Evolutionary conservation across 2,888 invertebrate species (phyloP).

Genomic region (Lumbricus terrestris): DNA sequence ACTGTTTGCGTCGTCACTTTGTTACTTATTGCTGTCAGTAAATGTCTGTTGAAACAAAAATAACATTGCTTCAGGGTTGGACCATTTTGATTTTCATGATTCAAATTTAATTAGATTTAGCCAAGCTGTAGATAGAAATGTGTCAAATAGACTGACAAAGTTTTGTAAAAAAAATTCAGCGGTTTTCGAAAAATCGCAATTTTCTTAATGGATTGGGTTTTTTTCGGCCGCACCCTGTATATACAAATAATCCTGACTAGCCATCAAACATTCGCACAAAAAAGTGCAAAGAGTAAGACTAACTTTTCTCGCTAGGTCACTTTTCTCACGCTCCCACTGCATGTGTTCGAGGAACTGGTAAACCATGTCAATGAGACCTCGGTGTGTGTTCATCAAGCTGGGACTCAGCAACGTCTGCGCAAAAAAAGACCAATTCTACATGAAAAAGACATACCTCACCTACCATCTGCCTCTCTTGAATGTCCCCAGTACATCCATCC

Average conservation of each 20-base stretch:
- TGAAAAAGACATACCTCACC: background rate
- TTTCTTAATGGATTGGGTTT: too few species aligned
- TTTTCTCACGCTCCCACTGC: slow-evolving; percentile 68
- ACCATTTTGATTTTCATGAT: too few species aligned
- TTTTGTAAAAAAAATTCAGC: too few species aligned
- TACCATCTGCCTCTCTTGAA: background rate
- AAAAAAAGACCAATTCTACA: background rate
- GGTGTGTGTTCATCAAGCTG: slow-evolving; percentile 66
- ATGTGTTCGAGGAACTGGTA: slow-evolving; percentile 70
- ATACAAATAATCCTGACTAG: background rate
- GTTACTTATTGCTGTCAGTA: too few species aligned
- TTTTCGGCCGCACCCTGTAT: too few species aligned
- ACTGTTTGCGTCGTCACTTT: too few species aligned
- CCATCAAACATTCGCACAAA: background rate
- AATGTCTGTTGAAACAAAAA: too few species aligned
- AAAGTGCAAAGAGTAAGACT: slow-evolving; percentile 15
- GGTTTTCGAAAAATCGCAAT: too few species aligned
- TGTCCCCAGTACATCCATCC: background rate
- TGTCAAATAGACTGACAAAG: too few species aligned
- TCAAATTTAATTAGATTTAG: too few species aligned
- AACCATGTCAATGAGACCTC: slow-evolving; percentile 68
- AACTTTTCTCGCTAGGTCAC: slow-evolving; percentile 59
- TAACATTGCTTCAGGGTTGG: too few species aligned
- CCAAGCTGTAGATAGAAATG: too few species aligned
- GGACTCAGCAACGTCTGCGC: slow-evolving; percentile 67